Evolutionary conservation across 2,888 invertebrate genomes (phyloP).

Genomic region (Blomia tropicalis): DNA sequence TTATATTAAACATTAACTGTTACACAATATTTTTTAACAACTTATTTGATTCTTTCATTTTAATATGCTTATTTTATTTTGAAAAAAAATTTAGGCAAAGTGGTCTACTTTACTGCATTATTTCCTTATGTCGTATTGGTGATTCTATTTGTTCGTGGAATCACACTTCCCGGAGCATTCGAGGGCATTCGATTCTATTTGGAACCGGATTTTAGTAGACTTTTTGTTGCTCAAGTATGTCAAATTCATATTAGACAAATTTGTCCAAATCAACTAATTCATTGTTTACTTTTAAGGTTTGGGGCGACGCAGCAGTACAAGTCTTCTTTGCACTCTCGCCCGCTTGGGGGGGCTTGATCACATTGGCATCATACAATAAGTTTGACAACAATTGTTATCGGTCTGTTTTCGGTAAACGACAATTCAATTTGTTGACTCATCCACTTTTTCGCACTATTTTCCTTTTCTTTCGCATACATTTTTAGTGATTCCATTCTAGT

Average conservation of each 20-base stretch:
- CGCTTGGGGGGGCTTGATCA: conserved; percentile 71
- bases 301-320: conserved; percentile 30
- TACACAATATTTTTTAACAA: too few relatives aligned
- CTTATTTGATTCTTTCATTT: background rate
- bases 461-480: background rate
- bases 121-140: conserved; percentile 59
- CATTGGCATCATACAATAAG: conserved; percentile 65
- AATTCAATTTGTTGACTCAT: background rate
- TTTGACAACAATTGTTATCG: conserved; percentile 58
- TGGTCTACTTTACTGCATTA: conserved; percentile 58
- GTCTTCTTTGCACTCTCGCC: conserved; percentile 68
- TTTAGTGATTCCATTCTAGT: conserved; percentile 19
- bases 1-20: too few relatives aligned
- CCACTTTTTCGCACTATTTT: background rate
- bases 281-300: conserved; percentile 24
- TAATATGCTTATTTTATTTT: background rate
- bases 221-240: conserved; percentile 28
- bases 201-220: conserved; percentile 46
- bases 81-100: conserved; percentile 40
- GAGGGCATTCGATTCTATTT: conserved; percentile 86
- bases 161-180: conserved; percentile 78
- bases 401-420: background rate
- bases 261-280: background rate
- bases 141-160: conserved; percentile 53
- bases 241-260: conserved; percentile 36